Percentiles rank a stretch among this genome's conserved stretches.
phyloP scores from a whole-genome alignment of 2,888 invertebrate species.

The Caenorhabditis doughertyi region DNA sequence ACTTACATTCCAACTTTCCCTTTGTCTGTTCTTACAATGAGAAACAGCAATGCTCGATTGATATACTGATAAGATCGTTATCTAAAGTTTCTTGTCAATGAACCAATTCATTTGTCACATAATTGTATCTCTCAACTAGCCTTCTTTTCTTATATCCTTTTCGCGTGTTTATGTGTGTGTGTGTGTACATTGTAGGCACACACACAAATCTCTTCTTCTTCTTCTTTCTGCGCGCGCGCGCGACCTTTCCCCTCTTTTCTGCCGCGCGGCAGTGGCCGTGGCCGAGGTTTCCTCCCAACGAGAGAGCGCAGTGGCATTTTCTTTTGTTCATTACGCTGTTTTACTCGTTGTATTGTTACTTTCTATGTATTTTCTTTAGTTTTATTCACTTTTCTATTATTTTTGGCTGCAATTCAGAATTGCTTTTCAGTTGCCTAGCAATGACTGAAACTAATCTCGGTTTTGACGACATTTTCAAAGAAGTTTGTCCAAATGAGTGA shows the following conservation, averaged over 20 bases:
- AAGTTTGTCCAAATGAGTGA: conserved; percentile 29
- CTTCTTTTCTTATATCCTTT: neutral
- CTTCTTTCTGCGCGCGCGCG: neutral
- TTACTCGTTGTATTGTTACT: neutral
- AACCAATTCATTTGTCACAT: neutral
- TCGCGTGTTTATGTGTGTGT: neutral
- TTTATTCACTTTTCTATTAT: neutral
- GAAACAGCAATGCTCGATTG: too few species aligned
- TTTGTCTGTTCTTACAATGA: too few species aligned
- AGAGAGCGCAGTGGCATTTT: neutral
- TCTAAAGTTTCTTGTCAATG: neutral
- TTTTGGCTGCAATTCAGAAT: neutral
- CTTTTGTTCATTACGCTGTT: neutral
- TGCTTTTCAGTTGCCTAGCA: conserved; percentile 13
- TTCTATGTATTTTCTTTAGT: neutral
- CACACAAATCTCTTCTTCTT: too few species aligned
- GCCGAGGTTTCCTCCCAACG: neutral
- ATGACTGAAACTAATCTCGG: conserved; percentile 16
- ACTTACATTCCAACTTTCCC: too few species aligned
- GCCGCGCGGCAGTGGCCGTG: neutral
- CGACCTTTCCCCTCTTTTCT: neutral
- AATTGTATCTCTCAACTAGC: neutral
- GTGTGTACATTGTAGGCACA: neutral
- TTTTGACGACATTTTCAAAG: conserved; percentile 45
- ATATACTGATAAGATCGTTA: conserved; percentile 1